phyloP scores from a whole-genome alignment of 2,797 vertebrate genomes.

The Peromyscus nudipes region DNA sequence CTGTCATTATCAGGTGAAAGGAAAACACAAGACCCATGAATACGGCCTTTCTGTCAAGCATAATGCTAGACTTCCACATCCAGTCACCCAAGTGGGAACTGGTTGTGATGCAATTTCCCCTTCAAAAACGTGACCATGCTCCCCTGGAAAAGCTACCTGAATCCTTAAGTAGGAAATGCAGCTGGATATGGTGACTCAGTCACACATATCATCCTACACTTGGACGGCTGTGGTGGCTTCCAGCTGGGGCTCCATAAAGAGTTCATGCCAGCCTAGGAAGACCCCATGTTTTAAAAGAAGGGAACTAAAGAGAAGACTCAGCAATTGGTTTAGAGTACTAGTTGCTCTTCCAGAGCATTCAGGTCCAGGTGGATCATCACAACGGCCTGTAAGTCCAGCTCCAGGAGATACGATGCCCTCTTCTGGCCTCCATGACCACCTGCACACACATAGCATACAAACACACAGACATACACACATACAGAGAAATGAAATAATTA shows the following conservation, averaged over 20 bases:
- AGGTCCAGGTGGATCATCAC: background rate
- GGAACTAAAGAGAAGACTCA: background rate
- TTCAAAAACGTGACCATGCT: conserved; percentile 5
- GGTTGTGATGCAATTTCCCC: conserved; percentile 32
- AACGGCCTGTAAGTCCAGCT: background rate
- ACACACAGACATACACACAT: background rate
- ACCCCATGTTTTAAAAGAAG: background rate
- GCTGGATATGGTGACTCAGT: background rate
- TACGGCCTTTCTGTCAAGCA: background rate
- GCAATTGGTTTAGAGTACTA: background rate
- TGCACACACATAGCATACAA: background rate
- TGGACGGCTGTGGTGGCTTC: background rate
- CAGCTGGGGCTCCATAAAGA: background rate
- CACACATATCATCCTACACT: background rate
- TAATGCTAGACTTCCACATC: background rate
- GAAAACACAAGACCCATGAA: background rate
- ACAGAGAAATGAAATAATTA: background rate
- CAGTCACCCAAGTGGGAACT: background rate
- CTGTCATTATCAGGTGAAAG: background rate
- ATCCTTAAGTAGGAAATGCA: background rate
- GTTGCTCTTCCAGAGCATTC: background rate
- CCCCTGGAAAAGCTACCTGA: conserved; percentile 23
- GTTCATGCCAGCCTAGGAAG: background rate
- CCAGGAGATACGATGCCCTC: background rate
- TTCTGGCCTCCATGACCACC: background rate